A percentile compares a stretch with the other conserved stretches of the same genome.
phyloP scores from a whole-genome alignment of 2,888 invertebrate genomes.

The Tribolium freemani region DNA sequence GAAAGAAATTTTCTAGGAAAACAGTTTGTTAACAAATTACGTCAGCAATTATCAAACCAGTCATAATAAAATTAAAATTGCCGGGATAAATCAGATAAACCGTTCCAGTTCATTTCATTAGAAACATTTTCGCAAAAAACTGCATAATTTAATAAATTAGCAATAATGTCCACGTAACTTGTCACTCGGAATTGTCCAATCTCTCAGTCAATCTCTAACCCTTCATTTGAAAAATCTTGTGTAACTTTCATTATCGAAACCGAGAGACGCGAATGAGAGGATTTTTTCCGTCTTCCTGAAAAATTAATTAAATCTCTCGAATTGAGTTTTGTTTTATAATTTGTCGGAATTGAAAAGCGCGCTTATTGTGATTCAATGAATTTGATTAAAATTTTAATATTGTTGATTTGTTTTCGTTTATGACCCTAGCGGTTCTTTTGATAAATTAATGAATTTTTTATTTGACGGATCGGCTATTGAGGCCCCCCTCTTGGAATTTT shows the following conservation, averaged over 20 bases:
- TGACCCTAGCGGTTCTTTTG: constrained; percentile 52
- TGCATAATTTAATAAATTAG: neutral
- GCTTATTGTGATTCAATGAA: constrained; percentile 60
- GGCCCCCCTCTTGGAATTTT: neutral
- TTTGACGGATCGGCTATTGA: constrained; percentile 23
- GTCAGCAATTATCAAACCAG: neutral
- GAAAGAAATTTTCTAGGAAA: neutral
- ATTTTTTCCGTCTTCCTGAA: constrained; percentile 53
- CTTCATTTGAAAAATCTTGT: neutral
- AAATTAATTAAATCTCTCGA: constrained; percentile 61
- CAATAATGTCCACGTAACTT: neutral
- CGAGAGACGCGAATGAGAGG: constrained; percentile 24
- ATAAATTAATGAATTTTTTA: constrained; percentile 61
- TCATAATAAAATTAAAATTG: neutral
- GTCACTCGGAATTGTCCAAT: too few species aligned
- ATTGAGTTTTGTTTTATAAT: constrained; percentile 60
- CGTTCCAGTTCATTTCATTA: neutral
- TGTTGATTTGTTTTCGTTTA: constrained; percentile 61
- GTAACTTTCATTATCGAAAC: constrained; percentile 37
- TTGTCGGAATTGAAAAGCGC: constrained; percentile 58
- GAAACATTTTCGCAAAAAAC: neutral
- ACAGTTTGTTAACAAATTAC: neutral
- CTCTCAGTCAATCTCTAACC: neutral
- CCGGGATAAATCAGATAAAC: neutral
- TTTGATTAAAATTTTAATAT: constrained; percentile 66